Evolutionary conservation across 2,797 vertebrate species (phyloP).

Genomic region (Acrossocheilus wenchowensis): DNA sequence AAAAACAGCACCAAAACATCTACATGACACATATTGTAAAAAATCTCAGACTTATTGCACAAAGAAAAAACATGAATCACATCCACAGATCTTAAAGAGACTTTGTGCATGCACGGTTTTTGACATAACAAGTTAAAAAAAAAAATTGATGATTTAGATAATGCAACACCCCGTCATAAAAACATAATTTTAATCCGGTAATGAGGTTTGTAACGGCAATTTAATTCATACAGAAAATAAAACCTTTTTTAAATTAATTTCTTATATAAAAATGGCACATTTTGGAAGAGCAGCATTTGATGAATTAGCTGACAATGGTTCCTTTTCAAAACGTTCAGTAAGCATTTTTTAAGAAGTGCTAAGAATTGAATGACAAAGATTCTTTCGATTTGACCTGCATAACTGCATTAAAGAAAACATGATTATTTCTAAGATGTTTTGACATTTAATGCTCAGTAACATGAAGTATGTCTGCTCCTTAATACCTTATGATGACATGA

Average conservation of each 20-base stretch:
- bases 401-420: neutral
- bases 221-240: conserved; percentile 21
- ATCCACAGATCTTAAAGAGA: conserved; percentile 50
- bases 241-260: conserved; percentile 16
- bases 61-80: conserved; percentile 52
- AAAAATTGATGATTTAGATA: conserved; percentile 13
- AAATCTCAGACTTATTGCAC: conserved; percentile 40
- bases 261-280: conserved; percentile 58
- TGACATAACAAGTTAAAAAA: conserved; percentile 27
- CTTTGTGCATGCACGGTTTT: conserved; percentile 44
- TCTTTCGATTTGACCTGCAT: neutral
- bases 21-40: conserved; percentile 35
- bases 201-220: neutral
- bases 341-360: conserved; percentile 29
- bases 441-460: conserved; percentile 19
- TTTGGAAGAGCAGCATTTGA: conserved; percentile 60
- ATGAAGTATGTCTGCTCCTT: neutral
- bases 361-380: neutral
- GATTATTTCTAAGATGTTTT: neutral
- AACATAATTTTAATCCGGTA: conserved; percentile 18
- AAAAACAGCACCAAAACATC: conserved; percentile 45
- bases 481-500: conserved; percentile 5
- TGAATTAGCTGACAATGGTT: conserved; percentile 18
- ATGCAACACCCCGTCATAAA: conserved; percentile 43
- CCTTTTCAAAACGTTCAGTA: neutral